Conservation (phyloP, 2,888 invertebrate species). For the Mythimna loreyi region DNA sequence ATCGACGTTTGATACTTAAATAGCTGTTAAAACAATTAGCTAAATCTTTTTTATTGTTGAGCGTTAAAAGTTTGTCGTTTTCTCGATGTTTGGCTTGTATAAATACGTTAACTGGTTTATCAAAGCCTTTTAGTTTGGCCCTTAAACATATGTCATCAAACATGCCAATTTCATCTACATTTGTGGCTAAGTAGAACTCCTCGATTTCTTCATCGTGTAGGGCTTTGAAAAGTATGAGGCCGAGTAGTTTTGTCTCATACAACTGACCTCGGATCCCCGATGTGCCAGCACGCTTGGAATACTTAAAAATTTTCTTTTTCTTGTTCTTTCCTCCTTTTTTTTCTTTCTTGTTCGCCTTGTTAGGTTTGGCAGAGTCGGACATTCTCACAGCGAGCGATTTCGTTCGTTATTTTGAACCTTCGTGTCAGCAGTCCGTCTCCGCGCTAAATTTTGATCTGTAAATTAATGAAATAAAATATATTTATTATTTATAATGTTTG, state of each 20-base stretch:
- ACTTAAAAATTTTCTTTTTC: background rate
- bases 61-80: background rate
- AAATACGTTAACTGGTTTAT: background rate
- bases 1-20: background rate
- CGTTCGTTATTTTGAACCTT: background rate
- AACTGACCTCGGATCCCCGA: background rate
- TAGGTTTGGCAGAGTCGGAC: background rate
- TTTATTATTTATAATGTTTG: background rate
- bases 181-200: conserved; percentile 7
- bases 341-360: background rate
- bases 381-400: background rate
- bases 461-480: background rate
- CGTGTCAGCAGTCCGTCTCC: background rate
- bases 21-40: conserved; percentile 7
- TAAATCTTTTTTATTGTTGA: conserved; percentile 10
- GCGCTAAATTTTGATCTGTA: background rate
- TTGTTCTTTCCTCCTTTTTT: background rate
- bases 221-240: conserved; percentile 2
- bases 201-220: background rate
- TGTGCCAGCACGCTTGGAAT: background rate
- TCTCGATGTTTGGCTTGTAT: conserved; percentile 8
- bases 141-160: conserved; percentile 3
- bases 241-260: conserved; percentile 4
- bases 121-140: background rate
- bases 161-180: background rate